phyloP scores from a whole-genome alignment of 2,797 vertebrate genomes.

The Oreochromis mossambicus region DNA sequence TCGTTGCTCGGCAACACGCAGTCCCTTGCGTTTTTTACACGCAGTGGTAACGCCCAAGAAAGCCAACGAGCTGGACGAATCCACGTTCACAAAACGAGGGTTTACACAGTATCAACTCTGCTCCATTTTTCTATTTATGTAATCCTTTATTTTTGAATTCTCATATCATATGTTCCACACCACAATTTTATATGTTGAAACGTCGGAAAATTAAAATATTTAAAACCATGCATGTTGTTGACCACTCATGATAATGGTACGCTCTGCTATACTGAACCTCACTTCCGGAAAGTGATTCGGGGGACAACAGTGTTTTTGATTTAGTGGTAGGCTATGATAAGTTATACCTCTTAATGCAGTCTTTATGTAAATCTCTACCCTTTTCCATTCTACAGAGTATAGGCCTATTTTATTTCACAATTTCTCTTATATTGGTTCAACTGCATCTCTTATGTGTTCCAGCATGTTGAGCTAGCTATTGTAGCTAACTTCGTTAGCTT shows the following conservation, averaged over 20 bases:
- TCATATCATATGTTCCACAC: rapidly evolving
- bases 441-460: neutral
- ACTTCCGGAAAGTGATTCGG: constrained; percentile 69
- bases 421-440: neutral
- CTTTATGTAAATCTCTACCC: neutral
- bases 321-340: constrained; percentile 27
- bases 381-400: neutral
- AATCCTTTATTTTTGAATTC: rapidly evolving
- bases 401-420: neutral
- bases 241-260: constrained; percentile 45
- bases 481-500: constrained; percentile 37
- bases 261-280: constrained; percentile 17
- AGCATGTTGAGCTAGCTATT: constrained; percentile 41
- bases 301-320: constrained; percentile 54
- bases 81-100: constrained; percentile 20
- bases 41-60: constrained; percentile 42
- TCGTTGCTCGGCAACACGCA: constrained; percentile 53
- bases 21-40: neutral
- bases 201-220: rapidly evolving
- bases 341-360: neutral
- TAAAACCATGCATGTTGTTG: neutral
- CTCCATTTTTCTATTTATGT: rapidly evolving
- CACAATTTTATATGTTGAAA: rapidly evolving
- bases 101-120: neutral
- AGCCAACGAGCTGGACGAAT: neutral